Percentiles rank a stretch among this genome's conserved stretches.
Conservation (phyloP, 2,888 invertebrate species). For the Epicampocera succincta region DNA sequence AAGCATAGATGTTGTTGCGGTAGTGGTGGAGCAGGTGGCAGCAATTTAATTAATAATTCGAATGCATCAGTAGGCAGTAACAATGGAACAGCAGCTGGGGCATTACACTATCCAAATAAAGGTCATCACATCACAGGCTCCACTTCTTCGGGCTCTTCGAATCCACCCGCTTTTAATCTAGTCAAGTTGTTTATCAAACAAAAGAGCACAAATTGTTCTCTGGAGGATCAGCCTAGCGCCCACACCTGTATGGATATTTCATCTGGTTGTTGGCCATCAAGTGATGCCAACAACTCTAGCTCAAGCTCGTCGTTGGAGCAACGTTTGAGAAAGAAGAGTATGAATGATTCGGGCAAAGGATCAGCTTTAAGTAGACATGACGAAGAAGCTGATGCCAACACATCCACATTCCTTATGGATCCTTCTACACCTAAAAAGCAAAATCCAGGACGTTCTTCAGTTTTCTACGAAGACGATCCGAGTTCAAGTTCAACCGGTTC, state of each 20-base stretch:
- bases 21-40: conserved; percentile 26
- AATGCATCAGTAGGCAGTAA: conserved; percentile 60
- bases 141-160: conserved; percentile 81
- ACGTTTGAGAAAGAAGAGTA: conserved; percentile 81
- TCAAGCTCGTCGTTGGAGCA: conserved; percentile 80
- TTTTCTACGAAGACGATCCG: conserved; percentile 76
- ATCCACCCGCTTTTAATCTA: conserved; percentile 89
- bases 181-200: conserved; percentile 95
- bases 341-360: conserved; percentile 82
- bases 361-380: conserved; percentile 81
- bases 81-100: conserved; percentile 50
- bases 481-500: conserved; percentile 77
- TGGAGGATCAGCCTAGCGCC: conserved; percentile 79
- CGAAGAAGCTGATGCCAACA: conserved; percentile 74
- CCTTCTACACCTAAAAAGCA: conserved; percentile 72
- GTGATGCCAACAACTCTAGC: conserved; percentile 79
- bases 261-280: conserved; percentile 89
- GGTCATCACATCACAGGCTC: conserved; percentile 76
- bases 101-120: conserved; percentile 65
- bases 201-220: conserved; percentile 87
- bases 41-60: conserved; percentile 54
- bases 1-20: conserved; percentile 76
- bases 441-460: conserved; percentile 71
- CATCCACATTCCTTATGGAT: conserved; percentile 69
- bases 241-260: conserved; percentile 89